These are phyloP conservation scores for Papilio glaucus DNA, from an alignment of 1,140 invertebrate species.

Conservation along the genomic window DNA sequence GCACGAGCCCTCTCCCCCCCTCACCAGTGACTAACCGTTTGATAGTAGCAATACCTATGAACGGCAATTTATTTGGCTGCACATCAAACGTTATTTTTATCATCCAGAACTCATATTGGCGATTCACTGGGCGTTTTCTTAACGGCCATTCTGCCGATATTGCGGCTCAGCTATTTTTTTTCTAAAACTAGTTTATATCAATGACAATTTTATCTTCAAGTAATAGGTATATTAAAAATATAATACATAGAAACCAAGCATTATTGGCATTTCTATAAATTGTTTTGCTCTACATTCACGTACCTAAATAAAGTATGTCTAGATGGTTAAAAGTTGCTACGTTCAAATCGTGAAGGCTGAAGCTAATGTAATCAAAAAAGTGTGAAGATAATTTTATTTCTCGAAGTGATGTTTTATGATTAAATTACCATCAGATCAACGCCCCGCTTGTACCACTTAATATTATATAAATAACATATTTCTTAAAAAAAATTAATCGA, in stretches of 20 bases:
- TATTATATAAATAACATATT: neutral
- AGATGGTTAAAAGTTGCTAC: too few species aligned
- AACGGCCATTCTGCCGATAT: constrained; percentile 42
- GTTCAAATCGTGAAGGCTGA: too few species aligned
- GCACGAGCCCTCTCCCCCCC: constrained; percentile 44
- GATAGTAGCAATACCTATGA: constrained; percentile 50
- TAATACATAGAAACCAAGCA: too few species aligned
- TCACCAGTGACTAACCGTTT: constrained; percentile 57
- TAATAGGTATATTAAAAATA: too few species aligned
- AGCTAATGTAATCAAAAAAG: too few species aligned
- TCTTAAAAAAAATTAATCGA: too few species aligned
- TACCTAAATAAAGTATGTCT: too few species aligned
- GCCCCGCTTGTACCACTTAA: neutral
- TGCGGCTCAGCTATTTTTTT: constrained; percentile 26
- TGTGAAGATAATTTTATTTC: too few species aligned
- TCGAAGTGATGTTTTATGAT: too few species aligned
- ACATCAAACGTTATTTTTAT: constrained; percentile 75
- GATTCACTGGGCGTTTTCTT: constrained; percentile 51
- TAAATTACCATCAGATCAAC: neutral
- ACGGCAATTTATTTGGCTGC: constrained; percentile 67
- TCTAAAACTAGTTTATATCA: neutral
- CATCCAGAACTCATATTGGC: constrained; percentile 47
- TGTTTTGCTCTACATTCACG: too few species aligned
- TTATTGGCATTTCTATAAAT: too few species aligned
- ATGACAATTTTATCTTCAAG: too few species aligned